Conservation (phyloP, 1,140 invertebrate genomes). For the Drosophila bocki region DNA sequence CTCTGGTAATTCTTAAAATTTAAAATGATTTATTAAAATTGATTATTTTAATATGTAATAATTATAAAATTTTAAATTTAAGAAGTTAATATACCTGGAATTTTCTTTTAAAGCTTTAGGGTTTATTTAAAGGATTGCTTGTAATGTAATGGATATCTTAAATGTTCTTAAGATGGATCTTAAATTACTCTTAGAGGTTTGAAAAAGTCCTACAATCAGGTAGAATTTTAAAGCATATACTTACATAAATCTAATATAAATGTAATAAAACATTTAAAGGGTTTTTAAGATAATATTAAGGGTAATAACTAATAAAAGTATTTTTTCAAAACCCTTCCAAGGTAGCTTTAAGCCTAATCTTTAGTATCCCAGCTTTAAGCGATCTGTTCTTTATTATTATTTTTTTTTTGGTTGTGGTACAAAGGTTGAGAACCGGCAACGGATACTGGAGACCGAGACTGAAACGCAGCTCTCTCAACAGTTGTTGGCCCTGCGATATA, state of each 20-base stretch:
- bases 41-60: background rate
- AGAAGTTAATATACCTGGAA: background rate
- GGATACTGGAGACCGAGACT: slow-evolving; percentile 20
- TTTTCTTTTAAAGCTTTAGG: background rate
- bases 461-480: slow-evolving; percentile 21
- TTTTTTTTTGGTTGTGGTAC: slow-evolving; percentile 38
- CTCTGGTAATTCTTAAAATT: no score
- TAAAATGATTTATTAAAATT: background rate
- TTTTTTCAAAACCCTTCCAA: no score
- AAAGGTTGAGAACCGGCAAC: slow-evolving; percentile 47
- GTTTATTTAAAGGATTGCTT: no score
- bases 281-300: background rate
- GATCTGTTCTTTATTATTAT: slow-evolving; percentile 33
- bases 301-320: no score
- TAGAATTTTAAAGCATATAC: no score
- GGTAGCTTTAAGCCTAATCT: background rate
- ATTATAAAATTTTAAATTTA: background rate
- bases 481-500: slow-evolving; percentile 53
- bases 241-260: background rate
- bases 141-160: background rate
- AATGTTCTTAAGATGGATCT: background rate
- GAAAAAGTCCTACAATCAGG: no score
- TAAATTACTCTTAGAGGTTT: no score
- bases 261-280: background rate
- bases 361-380: background rate